Base-by-base conservation (phyloP, 2,113 vertebrate species). In the Genyomyrus donnyi region DNA sequence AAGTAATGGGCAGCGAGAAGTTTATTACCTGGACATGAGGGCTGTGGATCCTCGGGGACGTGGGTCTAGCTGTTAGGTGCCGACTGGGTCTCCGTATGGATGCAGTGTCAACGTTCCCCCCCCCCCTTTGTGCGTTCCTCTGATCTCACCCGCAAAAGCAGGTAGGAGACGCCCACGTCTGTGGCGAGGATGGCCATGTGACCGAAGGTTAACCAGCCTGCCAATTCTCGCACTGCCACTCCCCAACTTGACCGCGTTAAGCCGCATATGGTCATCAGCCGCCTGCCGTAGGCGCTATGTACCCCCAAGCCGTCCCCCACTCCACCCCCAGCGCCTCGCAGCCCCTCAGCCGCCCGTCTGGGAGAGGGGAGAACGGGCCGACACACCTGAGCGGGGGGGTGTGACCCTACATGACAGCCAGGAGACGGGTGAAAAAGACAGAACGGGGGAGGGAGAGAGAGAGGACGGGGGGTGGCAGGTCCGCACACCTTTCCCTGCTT, bases 401-500 rank as follows among this genome's bases (percentile, higher is more conserved):
- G 49, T 50, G 24, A 52, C 85, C n/a, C 48, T 53, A 48, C 46
- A 50, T 35, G 45, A 53, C 85, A 56, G 85, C 85, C 27, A 53
- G 50, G 27, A 74, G 58, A 5, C 89, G 89, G 91, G 88, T 19
- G 85, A 90, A 88, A 90, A 89, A 93, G 84, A 49, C 31, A 88
- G 91, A 89, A 90, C 39, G 86, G 70, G 83, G 90, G 89, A 70
- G 39, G 39, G 39, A 42, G 91, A 88, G 52, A 87, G 84, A 24
- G 80, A 74, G 83, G 48, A 66, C 66, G 2, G 49, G 10, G 19
- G 48, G 49, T 21, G 90, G 21, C n/a, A 86, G n/a, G 87, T 88
- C 52, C 52, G 88, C 91, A 90, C 21, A 85, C 91, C 90, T 91
- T 87, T 91, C 49, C 89, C 53, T 58, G 58, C 13, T 58, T 91